phyloP scores from a whole-genome alignment of 2,797 vertebrate species.

The Lepus oiostolus region DNA sequence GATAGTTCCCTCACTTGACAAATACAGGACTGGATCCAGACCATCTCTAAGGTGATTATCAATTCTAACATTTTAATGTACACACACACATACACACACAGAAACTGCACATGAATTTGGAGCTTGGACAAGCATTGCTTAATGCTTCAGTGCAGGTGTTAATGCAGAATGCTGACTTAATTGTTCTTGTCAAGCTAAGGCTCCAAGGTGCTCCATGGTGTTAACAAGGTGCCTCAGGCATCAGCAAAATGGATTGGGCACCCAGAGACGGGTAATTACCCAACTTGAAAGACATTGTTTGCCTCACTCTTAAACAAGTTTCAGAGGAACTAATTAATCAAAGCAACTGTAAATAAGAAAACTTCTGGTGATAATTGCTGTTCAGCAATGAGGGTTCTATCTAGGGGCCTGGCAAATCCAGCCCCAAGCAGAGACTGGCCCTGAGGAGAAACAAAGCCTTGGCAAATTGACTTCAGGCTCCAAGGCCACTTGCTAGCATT shows the following conservation, averaged over 20 bases:
- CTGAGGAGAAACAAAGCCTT: rapidly evolving
- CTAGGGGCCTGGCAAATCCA: background rate
- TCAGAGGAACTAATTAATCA: constrained; percentile 76
- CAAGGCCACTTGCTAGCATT: background rate
- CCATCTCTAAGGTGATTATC: background rate
- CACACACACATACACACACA: too few relatives aligned
- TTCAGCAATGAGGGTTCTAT: background rate
- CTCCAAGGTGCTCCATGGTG: background rate
- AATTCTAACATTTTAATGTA: background rate
- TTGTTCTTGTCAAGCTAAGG: background rate
- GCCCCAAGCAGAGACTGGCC: background rate
- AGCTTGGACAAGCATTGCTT: background rate
- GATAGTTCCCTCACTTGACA: background rate
- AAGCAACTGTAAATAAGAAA: constrained; percentile 58
- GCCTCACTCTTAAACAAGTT: constrained; percentile 45
- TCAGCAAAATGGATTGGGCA: constrained; percentile 48
- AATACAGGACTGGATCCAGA: background rate
- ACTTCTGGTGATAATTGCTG: constrained; percentile 28
- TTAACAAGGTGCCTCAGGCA: constrained; percentile 48
- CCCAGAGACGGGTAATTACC: constrained; percentile 42
- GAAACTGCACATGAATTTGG: background rate
- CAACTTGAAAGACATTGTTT: constrained; percentile 1
- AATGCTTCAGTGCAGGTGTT: background rate
- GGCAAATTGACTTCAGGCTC: background rate
- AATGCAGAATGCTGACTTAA: background rate